Evolutionary conservation across 2,113 vertebrate species (phyloP), one percentile per base, ranked within the genome.

Genomic region (Pycnonotus jocosus): DNA sequence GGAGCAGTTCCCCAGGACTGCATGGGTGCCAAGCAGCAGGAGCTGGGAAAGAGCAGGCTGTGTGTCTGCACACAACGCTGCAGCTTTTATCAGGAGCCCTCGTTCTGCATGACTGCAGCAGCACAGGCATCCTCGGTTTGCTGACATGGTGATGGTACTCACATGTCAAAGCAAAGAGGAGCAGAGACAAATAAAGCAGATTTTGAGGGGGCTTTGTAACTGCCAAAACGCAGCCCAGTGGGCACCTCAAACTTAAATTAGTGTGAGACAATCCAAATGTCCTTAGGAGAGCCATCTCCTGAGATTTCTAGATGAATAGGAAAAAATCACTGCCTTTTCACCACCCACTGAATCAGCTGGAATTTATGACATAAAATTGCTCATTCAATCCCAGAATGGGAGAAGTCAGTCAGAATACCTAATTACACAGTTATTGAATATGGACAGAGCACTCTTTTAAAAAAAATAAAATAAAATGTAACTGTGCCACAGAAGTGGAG

Each of bases 41-140:
- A 95, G 92, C 86, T 93, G 93, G 85, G 95, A 93, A 96, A 92
- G 81, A 97, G 74, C 94, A 95, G 83, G 81, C 91, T 97, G 86
- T 60, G 61, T 91, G 74, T 92, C 90, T 96, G 86, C 79, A n/a
- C 76, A 88, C 17, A 6, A 6, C 18, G 1, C 74, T 65, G 37
- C 58, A 38, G 33, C 54, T 83, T 96, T 85, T 72, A 92, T 89
- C 42, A 51, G 56, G 50, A 81, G 73, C 60, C 54, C 40, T 70
- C 62, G 57, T 92, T 95, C 27, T 84, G 47, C 54, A 6, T 57
- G 22, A 54, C 24, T 61, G 80, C 27, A 30, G 7, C 31, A 54
- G 47, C 62, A 3, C 33, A 35, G 54, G 10, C 54, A 37, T 27
- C 74, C 42, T 83, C 4, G 12, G 7, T 42, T 85, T 70, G 68